Conservation (phyloP, 1,140 invertebrate species). For the Drosophila bipectinata region DNA sequence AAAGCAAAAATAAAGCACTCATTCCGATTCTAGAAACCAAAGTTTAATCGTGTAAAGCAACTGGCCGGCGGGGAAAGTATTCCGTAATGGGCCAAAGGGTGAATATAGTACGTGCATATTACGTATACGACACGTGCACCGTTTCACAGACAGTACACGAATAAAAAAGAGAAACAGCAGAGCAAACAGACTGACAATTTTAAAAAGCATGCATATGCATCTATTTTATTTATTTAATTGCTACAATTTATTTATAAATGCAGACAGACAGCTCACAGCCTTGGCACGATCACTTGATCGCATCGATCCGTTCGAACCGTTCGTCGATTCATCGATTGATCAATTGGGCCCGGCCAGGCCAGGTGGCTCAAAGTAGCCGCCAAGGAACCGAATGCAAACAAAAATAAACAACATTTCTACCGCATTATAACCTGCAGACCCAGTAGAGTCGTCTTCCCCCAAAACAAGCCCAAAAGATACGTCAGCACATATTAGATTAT, state of each 20-base stretch:
- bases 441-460: constrained; percentile 17
- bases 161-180: neutral
- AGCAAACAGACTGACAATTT: constrained; percentile 33
- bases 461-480: constrained; percentile 17
- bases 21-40: constrained; percentile 7
- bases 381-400: constrained; percentile 10
- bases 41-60: constrained; percentile 16
- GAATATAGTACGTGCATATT: constrained; percentile 38
- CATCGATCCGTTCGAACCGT: constrained; percentile 15
- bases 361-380: constrained; percentile 50
- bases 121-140: constrained; percentile 77
- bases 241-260: constrained; percentile 77
- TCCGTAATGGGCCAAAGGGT: constrained; percentile 24
- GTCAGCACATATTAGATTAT: constrained; percentile 78
- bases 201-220: constrained; percentile 68
- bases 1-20: neutral
- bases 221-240: constrained; percentile 74
- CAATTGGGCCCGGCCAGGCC: constrained; percentile 31
- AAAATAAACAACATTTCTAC: constrained; percentile 5
- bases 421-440: constrained; percentile 30
- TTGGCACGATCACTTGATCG: constrained; percentile 52
- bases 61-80: neutral
- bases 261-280: constrained; percentile 60
- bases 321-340: constrained; percentile 13
- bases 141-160: constrained; percentile 44